Evolutionary conservation across 1,140 invertebrate genomes (phyloP).

Genomic region (Drosophila repleta): DNA sequence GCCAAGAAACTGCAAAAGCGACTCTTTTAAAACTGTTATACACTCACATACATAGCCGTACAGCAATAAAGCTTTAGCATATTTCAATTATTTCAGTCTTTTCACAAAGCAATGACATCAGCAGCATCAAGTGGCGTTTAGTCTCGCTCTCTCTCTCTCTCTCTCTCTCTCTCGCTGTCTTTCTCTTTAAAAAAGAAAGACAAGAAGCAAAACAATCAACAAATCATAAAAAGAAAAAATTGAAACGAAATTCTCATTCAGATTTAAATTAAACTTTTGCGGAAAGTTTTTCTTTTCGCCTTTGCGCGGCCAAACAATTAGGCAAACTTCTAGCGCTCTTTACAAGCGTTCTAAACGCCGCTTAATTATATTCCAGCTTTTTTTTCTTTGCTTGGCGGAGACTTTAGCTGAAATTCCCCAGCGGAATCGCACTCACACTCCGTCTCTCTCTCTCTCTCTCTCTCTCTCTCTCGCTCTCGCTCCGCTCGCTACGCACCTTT

Average conservation of each 20-base stretch:
- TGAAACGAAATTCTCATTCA: conserved; percentile 51
- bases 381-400: not conserved
- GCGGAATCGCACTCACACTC: conserved; percentile 7
- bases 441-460: not conserved
- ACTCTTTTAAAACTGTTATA: conserved; percentile 4
- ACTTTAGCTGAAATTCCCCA: conserved; percentile 44
- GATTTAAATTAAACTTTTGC: conserved; percentile 79
- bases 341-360: conserved; percentile 79
- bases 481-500: conserved; percentile 53
- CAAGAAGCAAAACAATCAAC: conserved; percentile 10
- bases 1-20: too few relatives aligned
- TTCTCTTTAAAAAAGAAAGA: not conserved
- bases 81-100: not conserved
- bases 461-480: not conserved
- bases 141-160: too few relatives aligned
- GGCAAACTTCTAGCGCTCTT: conserved; percentile 25
- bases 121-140: not conserved
- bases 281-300: conserved; percentile 59
- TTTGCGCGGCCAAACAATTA: conserved; percentile 45
- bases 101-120: not conserved
- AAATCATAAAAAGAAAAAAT: conserved; percentile 10
- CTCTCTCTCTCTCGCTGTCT: too few relatives aligned
- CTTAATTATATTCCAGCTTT: conserved; percentile 71
- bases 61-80: too few relatives aligned
- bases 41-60: too few relatives aligned